These are phyloP conservation scores for Varanus salvator DNA, from an alignment of 2,113 vertebrate genomes.

Conservation along the genomic window DNA sequence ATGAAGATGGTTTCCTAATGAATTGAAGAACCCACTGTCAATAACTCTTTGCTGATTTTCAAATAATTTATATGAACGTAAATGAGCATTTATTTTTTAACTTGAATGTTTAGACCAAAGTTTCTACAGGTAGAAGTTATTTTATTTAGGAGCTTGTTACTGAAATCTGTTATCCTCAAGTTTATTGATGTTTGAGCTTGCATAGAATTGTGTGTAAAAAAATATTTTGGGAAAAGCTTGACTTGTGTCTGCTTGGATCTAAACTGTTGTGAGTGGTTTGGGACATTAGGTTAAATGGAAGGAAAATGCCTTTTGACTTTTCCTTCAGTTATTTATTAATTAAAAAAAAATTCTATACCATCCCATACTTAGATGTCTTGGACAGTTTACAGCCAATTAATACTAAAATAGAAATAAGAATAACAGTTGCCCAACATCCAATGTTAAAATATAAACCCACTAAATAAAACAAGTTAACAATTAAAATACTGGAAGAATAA, in stretches of 20 bases:
- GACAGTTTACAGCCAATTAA: no score
- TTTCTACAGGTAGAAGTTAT: background rate
- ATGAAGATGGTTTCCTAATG: constrained; percentile 5
- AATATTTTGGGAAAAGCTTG: background rate
- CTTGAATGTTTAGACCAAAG: background rate
- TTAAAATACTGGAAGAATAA: no score
- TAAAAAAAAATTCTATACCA: no score
- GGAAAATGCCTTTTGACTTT: background rate
- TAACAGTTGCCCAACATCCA: no score
- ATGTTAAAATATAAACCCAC: no score
- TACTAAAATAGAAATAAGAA: no score
- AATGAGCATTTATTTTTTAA: background rate
- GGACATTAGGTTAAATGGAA: background rate
- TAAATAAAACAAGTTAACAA: no score
- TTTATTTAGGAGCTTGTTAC: background rate
- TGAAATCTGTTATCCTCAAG: background rate
- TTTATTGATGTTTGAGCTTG: background rate
- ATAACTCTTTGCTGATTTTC: background rate
- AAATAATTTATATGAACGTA: background rate
- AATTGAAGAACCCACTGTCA: background rate
- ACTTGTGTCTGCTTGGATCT: background rate
- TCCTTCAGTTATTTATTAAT: background rate
- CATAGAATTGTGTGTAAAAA: background rate
- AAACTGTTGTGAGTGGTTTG: background rate
- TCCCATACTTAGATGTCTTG: no score